phyloP scores from a whole-genome alignment of 1,140 invertebrate genomes.

The Drusus annulatus region DNA sequence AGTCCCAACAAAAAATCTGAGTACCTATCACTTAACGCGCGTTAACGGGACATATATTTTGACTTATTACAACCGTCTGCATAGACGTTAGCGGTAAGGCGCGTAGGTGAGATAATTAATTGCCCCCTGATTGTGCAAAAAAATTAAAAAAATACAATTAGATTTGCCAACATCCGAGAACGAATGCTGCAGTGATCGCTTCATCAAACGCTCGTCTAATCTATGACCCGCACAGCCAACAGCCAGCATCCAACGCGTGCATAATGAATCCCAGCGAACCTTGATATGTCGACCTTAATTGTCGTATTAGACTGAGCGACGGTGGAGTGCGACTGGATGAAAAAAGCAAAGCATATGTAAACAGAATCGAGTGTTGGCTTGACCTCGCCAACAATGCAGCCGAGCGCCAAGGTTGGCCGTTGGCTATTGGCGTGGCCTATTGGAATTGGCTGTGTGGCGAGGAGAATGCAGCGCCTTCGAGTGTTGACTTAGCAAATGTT shows the following conservation, averaged over 20 bases:
- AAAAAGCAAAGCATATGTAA: constrained; percentile 44
- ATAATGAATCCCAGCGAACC: constrained; percentile 42
- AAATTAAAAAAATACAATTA: too few relatives aligned
- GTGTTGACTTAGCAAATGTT: constrained; percentile 21
- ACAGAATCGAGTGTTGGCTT: constrained; percentile 50
- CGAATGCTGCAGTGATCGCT: too few relatives aligned
- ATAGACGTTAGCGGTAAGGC: too few relatives aligned
- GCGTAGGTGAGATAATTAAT: too few relatives aligned
- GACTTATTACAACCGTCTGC: too few relatives aligned
- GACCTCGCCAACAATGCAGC: constrained; percentile 52
- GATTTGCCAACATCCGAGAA: too few relatives aligned
- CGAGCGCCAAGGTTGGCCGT: constrained; percentile 11
- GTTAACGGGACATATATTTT: too few relatives aligned
- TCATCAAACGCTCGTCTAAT: too few relatives aligned
- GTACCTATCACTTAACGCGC: too few relatives aligned
- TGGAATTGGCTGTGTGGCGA: constrained; percentile 1
- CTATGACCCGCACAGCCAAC: background rate
- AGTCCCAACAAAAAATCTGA: too few relatives aligned
- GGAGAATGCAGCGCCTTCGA: constrained; percentile 32
- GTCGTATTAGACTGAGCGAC: constrained; percentile 49
- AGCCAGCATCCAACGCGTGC: constrained; percentile 9
- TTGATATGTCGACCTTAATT: constrained; percentile 54
- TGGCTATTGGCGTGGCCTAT: too few relatives aligned
- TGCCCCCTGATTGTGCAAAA: too few relatives aligned
- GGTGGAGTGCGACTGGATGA: constrained; percentile 33